phyloP scores from a whole-genome alignment of 1,140 invertebrate genomes.

The Bathynomus jamesi region DNA sequence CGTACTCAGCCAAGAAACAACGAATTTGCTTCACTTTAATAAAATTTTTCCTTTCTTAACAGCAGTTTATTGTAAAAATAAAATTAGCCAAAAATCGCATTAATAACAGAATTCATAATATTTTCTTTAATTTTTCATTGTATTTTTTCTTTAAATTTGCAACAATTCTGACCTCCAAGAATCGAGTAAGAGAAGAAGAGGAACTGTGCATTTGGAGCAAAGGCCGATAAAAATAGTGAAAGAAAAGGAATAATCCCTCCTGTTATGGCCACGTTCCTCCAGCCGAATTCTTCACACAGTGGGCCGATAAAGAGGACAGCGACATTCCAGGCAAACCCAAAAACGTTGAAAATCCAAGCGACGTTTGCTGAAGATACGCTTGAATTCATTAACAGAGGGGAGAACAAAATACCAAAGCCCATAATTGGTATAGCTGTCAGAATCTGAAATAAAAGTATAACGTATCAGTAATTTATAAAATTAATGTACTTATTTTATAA shows the following conservation, averaged over 20 bases:
- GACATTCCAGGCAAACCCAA: constrained; percentile 9
- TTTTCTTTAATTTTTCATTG: too few species aligned
- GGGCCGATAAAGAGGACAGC: constrained; percentile 1
- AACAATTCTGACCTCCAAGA: constrained; percentile 11
- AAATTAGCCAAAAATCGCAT: too few species aligned
- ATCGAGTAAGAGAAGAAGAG: constrained; percentile 22
- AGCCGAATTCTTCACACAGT: constrained; percentile 18
- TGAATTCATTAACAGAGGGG: constrained; percentile 3
- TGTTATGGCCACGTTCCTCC: constrained; percentile 1
- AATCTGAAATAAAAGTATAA: constrained; percentile 8
- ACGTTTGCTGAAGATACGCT: constrained; percentile 12
- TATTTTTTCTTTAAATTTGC: too few species aligned
- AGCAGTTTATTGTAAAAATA: too few species aligned
- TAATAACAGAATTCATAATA: too few species aligned
- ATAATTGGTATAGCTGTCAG: constrained; percentile 1
- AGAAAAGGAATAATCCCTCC: neutral
- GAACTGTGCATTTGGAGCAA: constrained; percentile 12
- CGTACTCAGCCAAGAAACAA: too few species aligned
- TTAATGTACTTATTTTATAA: too few species aligned
- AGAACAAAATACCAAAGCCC: constrained; percentile 21
- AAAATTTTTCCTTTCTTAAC: too few species aligned
- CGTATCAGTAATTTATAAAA: too few species aligned
- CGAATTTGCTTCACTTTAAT: too few species aligned
- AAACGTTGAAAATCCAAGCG: constrained; percentile 20
- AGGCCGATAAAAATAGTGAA: constrained; percentile 10